A percentile compares a stretch with the other conserved stretches of the same genome.
Evolutionary conservation across 2,888 invertebrate species (phyloP).

Genomic region (Diplolepis rosae): DNA sequence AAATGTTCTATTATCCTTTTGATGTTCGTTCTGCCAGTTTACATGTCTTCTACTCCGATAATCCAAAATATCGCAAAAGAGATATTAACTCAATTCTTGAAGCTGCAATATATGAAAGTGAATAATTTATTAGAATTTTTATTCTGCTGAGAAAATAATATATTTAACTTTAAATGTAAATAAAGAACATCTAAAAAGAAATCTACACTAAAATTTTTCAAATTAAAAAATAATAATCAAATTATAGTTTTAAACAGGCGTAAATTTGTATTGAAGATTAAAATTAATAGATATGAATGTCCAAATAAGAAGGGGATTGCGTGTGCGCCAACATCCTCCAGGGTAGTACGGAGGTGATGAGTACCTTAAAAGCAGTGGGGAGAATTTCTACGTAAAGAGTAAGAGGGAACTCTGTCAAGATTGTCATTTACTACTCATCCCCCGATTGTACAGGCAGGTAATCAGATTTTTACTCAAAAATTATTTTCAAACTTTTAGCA

Average conservation of each 20-base stretch:
- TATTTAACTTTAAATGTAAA: no score
- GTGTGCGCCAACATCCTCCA: constrained; percentile 45
- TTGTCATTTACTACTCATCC: constrained; percentile 56
- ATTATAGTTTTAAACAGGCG: background rate
- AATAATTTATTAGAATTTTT: no score
- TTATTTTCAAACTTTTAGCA: constrained; percentile 7
- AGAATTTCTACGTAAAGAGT: constrained; percentile 49
- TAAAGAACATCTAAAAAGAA: background rate
- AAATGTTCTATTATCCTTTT: constrained; percentile 57
- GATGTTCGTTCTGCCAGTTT: constrained; percentile 20
- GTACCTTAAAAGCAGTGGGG: constrained; percentile 45
- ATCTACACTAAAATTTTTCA: background rate
- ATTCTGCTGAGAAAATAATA: no score
- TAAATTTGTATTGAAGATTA: background rate
- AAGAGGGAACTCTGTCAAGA: constrained; percentile 49
- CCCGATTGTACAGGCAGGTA: constrained; percentile 53
- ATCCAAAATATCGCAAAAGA: background rate
- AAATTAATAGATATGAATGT: background rate
- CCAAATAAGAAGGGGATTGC: constrained; percentile 37
- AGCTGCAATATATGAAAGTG: no score
- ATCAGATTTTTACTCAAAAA: background rate
- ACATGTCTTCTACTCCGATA: background rate
- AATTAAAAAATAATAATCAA: background rate
- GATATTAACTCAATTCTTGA: no score
- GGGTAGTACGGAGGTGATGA: constrained; percentile 41